phyloP scores from a whole-genome alignment of 2,113 vertebrate species.

The Anhinga anhinga region DNA sequence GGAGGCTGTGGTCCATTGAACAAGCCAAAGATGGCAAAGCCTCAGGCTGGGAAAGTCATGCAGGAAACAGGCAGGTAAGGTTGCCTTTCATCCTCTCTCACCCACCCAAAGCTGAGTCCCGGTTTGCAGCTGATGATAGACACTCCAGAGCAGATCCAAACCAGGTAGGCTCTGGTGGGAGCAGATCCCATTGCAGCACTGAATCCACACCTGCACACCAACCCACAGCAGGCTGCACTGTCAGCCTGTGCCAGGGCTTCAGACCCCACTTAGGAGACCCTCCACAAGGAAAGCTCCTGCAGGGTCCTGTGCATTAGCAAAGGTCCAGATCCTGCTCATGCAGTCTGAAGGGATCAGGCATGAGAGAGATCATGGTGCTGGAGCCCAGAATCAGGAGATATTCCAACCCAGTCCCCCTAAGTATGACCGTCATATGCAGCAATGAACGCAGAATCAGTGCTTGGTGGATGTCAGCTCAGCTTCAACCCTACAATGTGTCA shows the following conservation, averaged over 20 bases:
- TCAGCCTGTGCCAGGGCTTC: not conserved
- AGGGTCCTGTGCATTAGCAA: not conserved
- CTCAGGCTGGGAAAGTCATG: not conserved
- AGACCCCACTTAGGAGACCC: not conserved
- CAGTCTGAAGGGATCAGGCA: not conserved
- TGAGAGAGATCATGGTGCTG: not conserved
- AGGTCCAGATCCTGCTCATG: not conserved
- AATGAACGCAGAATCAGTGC: not conserved
- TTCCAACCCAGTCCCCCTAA: too few relatives aligned
- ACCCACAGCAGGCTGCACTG: not conserved
- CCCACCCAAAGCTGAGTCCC: not conserved
- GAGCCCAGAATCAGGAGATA: not conserved
- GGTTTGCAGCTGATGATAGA: not conserved
- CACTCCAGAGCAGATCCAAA: not conserved
- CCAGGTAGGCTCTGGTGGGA: not conserved
- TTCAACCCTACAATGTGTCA: not conserved
- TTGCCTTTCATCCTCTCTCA: not conserved
- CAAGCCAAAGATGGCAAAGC: not conserved
- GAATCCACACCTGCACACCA: fast-evolving
- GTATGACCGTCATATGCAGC: not conserved
- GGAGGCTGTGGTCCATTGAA: not conserved
- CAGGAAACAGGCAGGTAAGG: not conserved
- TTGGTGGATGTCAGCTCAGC: not conserved
- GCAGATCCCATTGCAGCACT: fast-evolving
- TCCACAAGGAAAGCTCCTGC: not conserved